A percentile compares a stretch with the other conserved stretches of the same genome.
phyloP scores from a whole-genome alignment of 1,140 invertebrate genomes.

The Brachionus calyciflorus region DNA sequence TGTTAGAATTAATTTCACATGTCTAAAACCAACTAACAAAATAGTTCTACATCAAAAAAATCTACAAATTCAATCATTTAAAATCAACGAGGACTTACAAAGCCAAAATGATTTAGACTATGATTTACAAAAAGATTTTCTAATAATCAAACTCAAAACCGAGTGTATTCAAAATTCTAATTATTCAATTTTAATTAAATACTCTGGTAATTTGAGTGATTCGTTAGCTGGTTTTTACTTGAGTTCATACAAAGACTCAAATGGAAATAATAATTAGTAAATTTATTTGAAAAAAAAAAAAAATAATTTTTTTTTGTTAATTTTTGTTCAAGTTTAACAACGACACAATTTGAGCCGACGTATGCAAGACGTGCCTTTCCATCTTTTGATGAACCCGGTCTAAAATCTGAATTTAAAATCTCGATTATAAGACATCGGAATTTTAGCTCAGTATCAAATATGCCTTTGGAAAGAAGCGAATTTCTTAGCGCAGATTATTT shows the following conservation, averaged over 20 bases:
- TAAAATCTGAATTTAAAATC: constrained; percentile 80
- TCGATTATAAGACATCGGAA: neutral
- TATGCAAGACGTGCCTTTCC: constrained; percentile 91
- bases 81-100: neutral
- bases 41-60: constrained; percentile 23
- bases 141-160: neutral
- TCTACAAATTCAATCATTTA: neutral
- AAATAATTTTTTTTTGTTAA: neutral
- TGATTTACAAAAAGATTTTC: constrained; percentile 27
- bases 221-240: constrained; percentile 15
- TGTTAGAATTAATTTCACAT: constrained; percentile 16
- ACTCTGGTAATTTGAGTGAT: neutral
- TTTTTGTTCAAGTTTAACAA: constrained; percentile 65
- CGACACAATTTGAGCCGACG: constrained; percentile 91
- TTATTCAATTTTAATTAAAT: neutral
- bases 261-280: constrained; percentile 24
- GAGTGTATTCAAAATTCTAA: neutral
- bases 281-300: neutral
- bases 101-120: neutral
- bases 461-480: neutral
- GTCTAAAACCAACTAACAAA: neutral
- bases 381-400: constrained; percentile 87
- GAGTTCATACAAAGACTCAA: constrained; percentile 14
- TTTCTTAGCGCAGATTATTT: neutral
- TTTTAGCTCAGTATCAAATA: constrained; percentile 19